Percentiles rank a stretch among this genome's conserved stretches.
Evolutionary conservation across 2,888 invertebrate genomes (phyloP).

Genomic region (Suillia variegata): DNA sequence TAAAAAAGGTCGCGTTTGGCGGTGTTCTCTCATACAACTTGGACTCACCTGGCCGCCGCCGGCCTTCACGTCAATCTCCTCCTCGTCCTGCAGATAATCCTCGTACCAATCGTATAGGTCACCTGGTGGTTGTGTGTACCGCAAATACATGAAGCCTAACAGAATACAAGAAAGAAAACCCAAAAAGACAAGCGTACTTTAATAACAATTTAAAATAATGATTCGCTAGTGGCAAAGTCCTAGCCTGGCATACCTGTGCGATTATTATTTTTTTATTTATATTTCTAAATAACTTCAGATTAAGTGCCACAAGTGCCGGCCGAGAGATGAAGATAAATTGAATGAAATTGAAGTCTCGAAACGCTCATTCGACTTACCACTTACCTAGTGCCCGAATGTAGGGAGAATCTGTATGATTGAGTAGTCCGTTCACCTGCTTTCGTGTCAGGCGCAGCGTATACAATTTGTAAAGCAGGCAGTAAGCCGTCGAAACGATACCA

Average conservation of each 20-base stretch:
- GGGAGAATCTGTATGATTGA: constrained; percentile 94
- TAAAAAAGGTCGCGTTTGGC: not conserved
- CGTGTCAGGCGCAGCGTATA: constrained; percentile 96
- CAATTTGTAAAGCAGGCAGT: constrained; percentile 97
- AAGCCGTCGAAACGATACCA: constrained; percentile 99
- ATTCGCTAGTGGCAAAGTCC: not conserved
- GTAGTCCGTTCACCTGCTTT: constrained; percentile 94
- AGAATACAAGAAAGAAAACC: constrained; percentile 1
- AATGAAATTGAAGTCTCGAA: constrained; percentile 5
- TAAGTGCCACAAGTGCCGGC: too few relatives aligned
- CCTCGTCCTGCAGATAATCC: constrained; percentile 93
- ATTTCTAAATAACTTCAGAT: too few relatives aligned
- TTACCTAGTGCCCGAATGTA: constrained; percentile 94
- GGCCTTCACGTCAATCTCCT: constrained; percentile 97
- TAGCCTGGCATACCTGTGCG: not conserved
- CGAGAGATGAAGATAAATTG: not conserved
- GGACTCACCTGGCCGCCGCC: constrained; percentile 84
- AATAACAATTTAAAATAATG: not conserved
- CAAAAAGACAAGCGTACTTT: constrained; percentile 6
- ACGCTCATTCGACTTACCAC: constrained; percentile 61
- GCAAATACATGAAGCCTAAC: constrained; percentile 75
- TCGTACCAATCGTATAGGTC: constrained; percentile 98
- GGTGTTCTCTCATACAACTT: constrained; percentile 37
- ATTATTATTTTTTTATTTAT: too few relatives aligned
- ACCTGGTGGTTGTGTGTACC: constrained; percentile 95